Evolutionary conservation across 2,797 vertebrate species (phyloP).

Genomic region (Fistularia tabacaria): DNA sequence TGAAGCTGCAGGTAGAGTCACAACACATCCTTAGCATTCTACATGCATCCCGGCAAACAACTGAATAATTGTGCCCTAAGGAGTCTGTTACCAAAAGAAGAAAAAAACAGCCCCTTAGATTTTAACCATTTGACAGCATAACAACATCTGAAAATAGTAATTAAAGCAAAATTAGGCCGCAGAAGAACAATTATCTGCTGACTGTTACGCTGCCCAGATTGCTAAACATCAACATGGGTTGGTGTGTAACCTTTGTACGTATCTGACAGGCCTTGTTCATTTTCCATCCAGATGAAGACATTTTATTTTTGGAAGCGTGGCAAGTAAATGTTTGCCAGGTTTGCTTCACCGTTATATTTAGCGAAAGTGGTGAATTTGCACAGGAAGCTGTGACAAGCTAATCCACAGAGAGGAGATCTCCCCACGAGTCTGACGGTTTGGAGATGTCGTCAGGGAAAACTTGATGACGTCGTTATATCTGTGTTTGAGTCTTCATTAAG

Average conservation of each 20-base stretch:
- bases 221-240: not conserved
- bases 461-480: constrained; percentile 48
- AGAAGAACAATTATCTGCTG: constrained; percentile 19
- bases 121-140: constrained; percentile 3
- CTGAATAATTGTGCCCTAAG: constrained; percentile 17
- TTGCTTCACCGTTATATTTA: constrained; percentile 47
- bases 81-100: constrained; percentile 39
- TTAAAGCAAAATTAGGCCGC: constrained; percentile 21
- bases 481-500: constrained; percentile 22
- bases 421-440: constrained; percentile 44
- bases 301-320: constrained; percentile 52
- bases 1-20: constrained; percentile 18
- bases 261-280: constrained; percentile 46
- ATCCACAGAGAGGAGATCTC: constrained; percentile 53
- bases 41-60: constrained; percentile 18
- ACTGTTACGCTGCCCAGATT: constrained; percentile 18
- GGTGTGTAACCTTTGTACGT: not conserved
- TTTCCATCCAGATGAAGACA: constrained; percentile 43
- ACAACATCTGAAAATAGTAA: not conserved
- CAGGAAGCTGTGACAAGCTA: constrained; percentile 58
- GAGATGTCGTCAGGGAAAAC: constrained; percentile 32
- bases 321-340: constrained; percentile 30
- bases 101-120: constrained; percentile 3
- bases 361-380: constrained; percentile 32
- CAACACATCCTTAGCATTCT: constrained; percentile 5